phyloP scores from a whole-genome alignment of 2,113 vertebrate species.

The Herpetotheres cachinnans region DNA sequence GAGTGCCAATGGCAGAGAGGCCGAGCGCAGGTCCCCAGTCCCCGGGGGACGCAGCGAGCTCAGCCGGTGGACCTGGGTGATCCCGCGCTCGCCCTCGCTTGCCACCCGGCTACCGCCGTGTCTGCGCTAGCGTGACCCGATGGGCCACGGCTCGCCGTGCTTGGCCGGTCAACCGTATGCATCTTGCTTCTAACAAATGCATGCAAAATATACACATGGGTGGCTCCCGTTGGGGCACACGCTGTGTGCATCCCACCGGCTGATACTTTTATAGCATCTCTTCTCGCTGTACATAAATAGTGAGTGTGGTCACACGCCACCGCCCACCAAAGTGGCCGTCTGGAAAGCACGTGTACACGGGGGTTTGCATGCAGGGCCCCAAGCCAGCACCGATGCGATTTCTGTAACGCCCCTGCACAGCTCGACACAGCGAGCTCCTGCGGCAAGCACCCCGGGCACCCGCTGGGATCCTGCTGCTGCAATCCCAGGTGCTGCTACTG shows the following conservation, averaged over 20 bases:
- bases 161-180: background rate
- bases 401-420: too few relatives aligned
- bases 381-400: accelerated
- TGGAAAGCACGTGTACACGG: accelerated
- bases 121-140: background rate
- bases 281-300: accelerated
- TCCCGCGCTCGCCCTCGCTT: background rate
- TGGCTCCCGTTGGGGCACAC: background rate
- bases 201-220: background rate
- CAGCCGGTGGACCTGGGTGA: background rate
- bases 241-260: accelerated
- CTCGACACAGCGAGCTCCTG: accelerated
- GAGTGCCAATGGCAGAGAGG: constrained; percentile 35
- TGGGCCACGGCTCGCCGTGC: background rate
- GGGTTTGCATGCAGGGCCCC: accelerated
- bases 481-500: accelerated
- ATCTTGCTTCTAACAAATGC: background rate
- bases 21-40: background rate
- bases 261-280: background rate
- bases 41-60: background rate
- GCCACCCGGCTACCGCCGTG: accelerated
- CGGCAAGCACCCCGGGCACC: background rate
- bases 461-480: background rate
- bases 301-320: background rate
- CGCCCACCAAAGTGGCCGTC: background rate